Evolutionary conservation across 2,797 vertebrate genomes (phyloP).

Genomic region (Lutjanus campechanus): DNA sequence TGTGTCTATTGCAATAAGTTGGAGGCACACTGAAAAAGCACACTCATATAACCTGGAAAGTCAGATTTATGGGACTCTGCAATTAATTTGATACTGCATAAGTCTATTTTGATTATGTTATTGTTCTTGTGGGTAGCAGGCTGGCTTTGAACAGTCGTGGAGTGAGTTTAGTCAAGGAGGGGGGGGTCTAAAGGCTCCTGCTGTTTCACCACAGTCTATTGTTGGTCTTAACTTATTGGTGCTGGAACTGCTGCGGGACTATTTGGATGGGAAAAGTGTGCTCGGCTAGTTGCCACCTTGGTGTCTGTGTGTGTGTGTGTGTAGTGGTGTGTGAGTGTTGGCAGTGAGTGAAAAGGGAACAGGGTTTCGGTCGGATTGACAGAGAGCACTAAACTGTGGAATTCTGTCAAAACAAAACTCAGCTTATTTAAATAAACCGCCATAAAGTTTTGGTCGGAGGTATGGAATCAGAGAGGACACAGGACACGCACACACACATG

Average conservation of each 20-base stretch:
- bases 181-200: conserved; percentile 44
- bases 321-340: conserved; percentile 67
- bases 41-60: conserved; percentile 53
- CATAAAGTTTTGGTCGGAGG: conserved; percentile 48
- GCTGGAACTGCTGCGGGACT: conserved; percentile 48
- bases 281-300: conserved; percentile 53
- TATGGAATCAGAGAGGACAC: conserved; percentile 65
- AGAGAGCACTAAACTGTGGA: conserved; percentile 68
- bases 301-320: conserved; percentile 39
- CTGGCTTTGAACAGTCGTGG: conserved; percentile 65
- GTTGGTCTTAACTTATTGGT: conserved; percentile 62
- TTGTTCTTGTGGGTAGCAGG: conserved; percentile 58
- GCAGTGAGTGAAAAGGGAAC: conserved; percentile 53
- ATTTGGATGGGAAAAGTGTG: conserved; percentile 58
- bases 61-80: conserved; percentile 55
- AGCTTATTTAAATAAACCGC: conserved; percentile 76
- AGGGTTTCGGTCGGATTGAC: conserved; percentile 68
- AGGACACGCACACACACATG: conserved; percentile 24
- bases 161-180: conserved; percentile 40
- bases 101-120: conserved; percentile 76
- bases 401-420: conserved; percentile 74
- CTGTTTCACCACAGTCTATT: conserved; percentile 62
- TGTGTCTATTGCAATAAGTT: conserved; percentile 36
- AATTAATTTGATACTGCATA: conserved; percentile 75
- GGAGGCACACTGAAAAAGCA: conserved; percentile 25